A percentile compares a stretch with the other conserved stretches of the same genome.
phyloP scores from a whole-genome alignment of 1,140 invertebrate species.

The Aphidius gifuensis region DNA sequence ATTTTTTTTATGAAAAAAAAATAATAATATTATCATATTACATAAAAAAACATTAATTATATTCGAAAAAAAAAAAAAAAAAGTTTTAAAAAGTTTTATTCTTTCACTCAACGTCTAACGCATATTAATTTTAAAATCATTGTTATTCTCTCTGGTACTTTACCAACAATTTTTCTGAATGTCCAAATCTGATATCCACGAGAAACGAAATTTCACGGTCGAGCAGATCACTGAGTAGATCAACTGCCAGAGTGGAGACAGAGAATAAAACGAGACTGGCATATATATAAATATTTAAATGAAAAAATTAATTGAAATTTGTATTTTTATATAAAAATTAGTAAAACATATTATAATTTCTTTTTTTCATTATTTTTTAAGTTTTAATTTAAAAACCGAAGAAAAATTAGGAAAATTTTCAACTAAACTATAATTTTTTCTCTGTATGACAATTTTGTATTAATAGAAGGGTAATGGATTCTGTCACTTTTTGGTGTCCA shows the following conservation, averaged over 20 bases:
- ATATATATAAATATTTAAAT: conserved; percentile 26
- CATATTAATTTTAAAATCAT: not conserved
- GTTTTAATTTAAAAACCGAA: no score
- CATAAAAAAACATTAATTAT: no score
- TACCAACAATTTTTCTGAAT: not conserved
- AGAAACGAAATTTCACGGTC: no score
- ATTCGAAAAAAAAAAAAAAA: no score
- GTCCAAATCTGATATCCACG: no score
- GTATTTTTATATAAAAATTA: conserved; percentile 18
- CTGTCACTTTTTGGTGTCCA: conserved; percentile 24
- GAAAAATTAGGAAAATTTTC: no score
- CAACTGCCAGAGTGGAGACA: no score
- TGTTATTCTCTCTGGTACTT: not conserved
- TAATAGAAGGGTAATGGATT: conserved; percentile 27
- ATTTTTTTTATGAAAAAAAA: not conserved
- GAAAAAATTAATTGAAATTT: conserved; percentile 27
- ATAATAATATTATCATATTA: not conserved
- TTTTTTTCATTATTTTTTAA: not conserved
- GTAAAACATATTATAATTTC: not conserved
- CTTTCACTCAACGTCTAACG: no score
- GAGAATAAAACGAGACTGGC: not conserved
- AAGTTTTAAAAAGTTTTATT: no score
- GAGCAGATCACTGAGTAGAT: no score
- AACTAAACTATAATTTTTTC: no score
- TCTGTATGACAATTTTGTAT: not conserved